Evolutionary conservation across 2,888 invertebrate genomes (phyloP).

Genomic region (Tinea trinotella): DNA sequence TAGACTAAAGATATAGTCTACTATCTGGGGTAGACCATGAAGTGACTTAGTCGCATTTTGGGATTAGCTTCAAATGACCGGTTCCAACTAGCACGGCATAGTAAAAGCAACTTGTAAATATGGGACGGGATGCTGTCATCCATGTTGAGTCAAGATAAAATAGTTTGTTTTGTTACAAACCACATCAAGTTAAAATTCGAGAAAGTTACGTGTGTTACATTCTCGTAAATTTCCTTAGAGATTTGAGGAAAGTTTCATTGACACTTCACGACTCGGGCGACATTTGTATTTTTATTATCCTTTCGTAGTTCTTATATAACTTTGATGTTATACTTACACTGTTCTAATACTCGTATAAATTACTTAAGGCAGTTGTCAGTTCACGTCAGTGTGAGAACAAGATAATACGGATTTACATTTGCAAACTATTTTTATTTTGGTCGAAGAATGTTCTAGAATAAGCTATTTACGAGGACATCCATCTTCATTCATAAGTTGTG

Average conservation of each 20-base stretch:
- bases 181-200: conserved; percentile 1
- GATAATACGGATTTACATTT: conserved; percentile 7
- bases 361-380: not conserved
- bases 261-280: conserved; percentile 7
- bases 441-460: conserved; percentile 1
- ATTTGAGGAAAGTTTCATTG: conserved; percentile 6
- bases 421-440: not conserved
- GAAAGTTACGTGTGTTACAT: not conserved
- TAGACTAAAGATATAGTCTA: too few relatives aligned
- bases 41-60: too few relatives aligned
- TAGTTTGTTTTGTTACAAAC: not conserved
- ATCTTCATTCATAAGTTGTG: conserved; percentile 21
- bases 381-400: conserved; percentile 1
- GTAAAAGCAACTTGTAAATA: too few relatives aligned
- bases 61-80: too few relatives aligned
- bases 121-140: too few relatives aligned
- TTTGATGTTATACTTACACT: not conserved
- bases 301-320: not conserved
- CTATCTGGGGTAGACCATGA: too few relatives aligned
- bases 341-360: conserved; percentile 3
- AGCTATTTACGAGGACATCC: conserved; percentile 19
- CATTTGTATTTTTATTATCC: not conserved
- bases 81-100: too few relatives aligned
- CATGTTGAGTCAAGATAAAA: too few relatives aligned
- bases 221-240: conserved; percentile 9